Percentiles rank a stretch among this genome's conserved stretches.
Conservation (phyloP, 2,113 vertebrate species). For the Eulacestoma nigropectus region DNA sequence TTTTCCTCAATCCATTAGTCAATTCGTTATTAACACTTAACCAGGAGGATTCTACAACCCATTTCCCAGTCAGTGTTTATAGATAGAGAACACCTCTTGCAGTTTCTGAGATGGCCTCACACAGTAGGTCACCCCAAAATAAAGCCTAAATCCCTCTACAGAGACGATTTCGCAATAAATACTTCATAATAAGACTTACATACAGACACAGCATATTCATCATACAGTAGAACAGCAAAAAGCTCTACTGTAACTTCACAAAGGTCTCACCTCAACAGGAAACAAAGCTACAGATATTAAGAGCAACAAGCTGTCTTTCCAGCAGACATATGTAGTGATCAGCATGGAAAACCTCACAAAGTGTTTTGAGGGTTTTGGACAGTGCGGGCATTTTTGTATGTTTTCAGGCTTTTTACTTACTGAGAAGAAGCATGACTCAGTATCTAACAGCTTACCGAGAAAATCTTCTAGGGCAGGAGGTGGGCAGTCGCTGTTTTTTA, state of each 20-base stretch:
- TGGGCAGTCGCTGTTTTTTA: fast-evolving
- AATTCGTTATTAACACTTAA: neutral
- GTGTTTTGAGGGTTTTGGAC: fast-evolving
- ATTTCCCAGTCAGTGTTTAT: neutral
- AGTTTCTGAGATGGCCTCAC: neutral
- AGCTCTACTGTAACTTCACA: neutral
- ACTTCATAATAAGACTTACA: neutral
- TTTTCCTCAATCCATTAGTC: neutral
- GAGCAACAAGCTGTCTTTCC: neutral
- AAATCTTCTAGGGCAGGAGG: neutral
- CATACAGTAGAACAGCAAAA: fast-evolving
- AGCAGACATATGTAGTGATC: fast-evolving
- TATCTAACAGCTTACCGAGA: neutral
- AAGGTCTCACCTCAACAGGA: neutral
- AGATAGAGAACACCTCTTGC: neutral
- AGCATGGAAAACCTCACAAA: neutral
- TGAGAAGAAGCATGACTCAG: neutral
- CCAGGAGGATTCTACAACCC: neutral
- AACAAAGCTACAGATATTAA: neutral
- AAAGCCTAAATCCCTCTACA: neutral
- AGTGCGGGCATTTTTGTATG: fast-evolving
- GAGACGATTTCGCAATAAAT: neutral
- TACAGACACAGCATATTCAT: fast-evolving
- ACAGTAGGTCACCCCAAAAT: neutral
- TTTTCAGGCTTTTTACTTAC: neutral